Evolutionary conservation across 2,888 invertebrate genomes (phyloP), one percentile per base, ranked within the genome.

Genomic region (Apotomis capreana): DNA sequence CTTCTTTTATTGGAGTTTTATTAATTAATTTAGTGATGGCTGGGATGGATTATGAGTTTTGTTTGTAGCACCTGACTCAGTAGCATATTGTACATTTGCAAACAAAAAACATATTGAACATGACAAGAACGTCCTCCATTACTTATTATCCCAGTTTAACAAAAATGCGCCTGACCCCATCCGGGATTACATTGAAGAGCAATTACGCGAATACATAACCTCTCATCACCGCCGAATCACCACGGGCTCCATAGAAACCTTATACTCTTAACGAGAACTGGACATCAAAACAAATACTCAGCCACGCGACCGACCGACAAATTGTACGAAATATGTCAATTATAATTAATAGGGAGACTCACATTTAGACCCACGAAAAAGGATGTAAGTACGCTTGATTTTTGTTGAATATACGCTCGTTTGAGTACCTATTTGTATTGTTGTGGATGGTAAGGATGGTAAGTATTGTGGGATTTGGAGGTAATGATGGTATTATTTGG

Each of bases 321-420:
- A 76, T 77, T 76, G 70, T 70, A 68, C 70, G 76, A 77, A 77
- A 77, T 77, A 77, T 77, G 77, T 77, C 77, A 77, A 77, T 77
- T 77, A 77, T 76, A 76, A 77, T 77, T 76, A 77, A 74, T 73
- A 71, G 75, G 69, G 76, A 73, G 73, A 37, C 61, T 64, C 36
- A 26, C 13, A 65, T 65, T 62, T 55, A 55, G 40, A 5, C 55
- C 13, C 15, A 54, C 65, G n/a, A 44, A 46, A 46, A 65, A 65
- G 55, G 65, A 26, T 57, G 55, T 65, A 65, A 65, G 65, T 65
- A 46, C 65, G 4, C 57, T 65, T 26, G n/a, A 65, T 65, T 57
- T 36, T 57, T 57, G 57, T 57, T 65, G 55, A 65, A 65, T 55
- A 65, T 65, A 65, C 46, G 65, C 55, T 57, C 26, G 55, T 65